Base-by-base conservation (phyloP, 1,140 invertebrate genomes). In the Eriocheir sinensis region DNA sequence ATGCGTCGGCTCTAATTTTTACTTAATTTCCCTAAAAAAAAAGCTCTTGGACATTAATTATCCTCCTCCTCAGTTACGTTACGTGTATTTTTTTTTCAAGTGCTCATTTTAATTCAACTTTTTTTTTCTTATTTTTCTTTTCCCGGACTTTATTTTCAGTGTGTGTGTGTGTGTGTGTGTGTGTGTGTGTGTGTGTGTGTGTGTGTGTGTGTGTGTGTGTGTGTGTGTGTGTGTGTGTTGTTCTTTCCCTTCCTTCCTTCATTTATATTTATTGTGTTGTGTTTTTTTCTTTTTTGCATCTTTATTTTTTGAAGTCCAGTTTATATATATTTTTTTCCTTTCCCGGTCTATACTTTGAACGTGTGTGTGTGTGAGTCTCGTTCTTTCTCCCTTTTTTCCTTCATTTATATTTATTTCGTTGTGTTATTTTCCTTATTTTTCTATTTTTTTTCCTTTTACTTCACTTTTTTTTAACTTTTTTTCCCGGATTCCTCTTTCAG, bases 401-500 rank as follows among this genome's bases (percentile, higher is more conserved):
- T 27, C 27, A 12, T 72, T 27, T 72, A 12, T 72, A 12, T 72
- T 27, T 72, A 12, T 72, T 27, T 72, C 53, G 27, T 27, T 72
- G 12, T 72, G 12, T 72, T 27, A 12, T 27, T 72, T 27, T 72
- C 53, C 27, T 27, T 72, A 12, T 72, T 27, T 72, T 27, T 72
- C 27, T 27, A 12, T 72, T 27, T 12, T 72, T 12, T 12, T 12
- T 12, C 53, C 53, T 72, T 72, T 72, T 72, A 72, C 53, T 12
- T 72, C 12, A 72, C 53, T 72, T 72, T 72, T 72, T 72, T 72
- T 72, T 72, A 72, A 27, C 53, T 72, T 72, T 72, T 72, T 72
- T 27, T 12, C 53, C 53, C 12, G 12, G 12, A 12, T 72, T 72
- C 27, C 53, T 27, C 53, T 72, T 27, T 27, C 53, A 72, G 12